phyloP scores from a whole-genome alignment of 2,113 vertebrate genomes.

The Donacobius atricapilla region DNA sequence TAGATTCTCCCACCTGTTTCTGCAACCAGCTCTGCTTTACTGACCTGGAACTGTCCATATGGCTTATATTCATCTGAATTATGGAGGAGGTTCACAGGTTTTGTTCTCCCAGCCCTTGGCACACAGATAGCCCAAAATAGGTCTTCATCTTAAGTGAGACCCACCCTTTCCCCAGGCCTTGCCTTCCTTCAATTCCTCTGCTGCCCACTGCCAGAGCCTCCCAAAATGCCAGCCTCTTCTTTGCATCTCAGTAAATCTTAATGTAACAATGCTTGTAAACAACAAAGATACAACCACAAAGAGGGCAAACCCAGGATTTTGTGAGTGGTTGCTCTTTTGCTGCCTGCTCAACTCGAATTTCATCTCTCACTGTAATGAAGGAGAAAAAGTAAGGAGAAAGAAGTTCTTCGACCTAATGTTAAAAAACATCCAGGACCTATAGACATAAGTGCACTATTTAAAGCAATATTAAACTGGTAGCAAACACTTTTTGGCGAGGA shows the following conservation, averaged over 20 bases:
- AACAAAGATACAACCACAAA: background rate
- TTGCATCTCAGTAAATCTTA: background rate
- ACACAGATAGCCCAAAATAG: rapidly evolving
- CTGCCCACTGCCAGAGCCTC: background rate
- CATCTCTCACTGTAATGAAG: background rate
- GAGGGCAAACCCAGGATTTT: background rate
- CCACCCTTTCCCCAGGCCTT: background rate
- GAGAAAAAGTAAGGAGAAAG: background rate
- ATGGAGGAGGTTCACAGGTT: background rate
- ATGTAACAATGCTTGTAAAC: background rate
- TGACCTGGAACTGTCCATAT: background rate
- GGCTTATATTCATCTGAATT: background rate
- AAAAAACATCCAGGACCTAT: background rate
- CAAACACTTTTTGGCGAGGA: background rate
- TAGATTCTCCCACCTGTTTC: background rate
- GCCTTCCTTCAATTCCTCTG: background rate
- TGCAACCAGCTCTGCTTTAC: background rate
- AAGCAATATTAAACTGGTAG: background rate
- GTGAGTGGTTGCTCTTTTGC: background rate
- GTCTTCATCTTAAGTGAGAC: background rate
- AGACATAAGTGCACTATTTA: background rate
- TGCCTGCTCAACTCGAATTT: background rate
- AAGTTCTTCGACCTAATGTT: background rate
- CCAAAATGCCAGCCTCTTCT: background rate
- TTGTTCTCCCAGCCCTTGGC: background rate